Percentiles rank a stretch among this genome's conserved stretches.
These are phyloP conservation scores for Baronia brevicornis DNA, from an alignment of 2,888 invertebrate species.

Conservation along the genomic window DNA sequence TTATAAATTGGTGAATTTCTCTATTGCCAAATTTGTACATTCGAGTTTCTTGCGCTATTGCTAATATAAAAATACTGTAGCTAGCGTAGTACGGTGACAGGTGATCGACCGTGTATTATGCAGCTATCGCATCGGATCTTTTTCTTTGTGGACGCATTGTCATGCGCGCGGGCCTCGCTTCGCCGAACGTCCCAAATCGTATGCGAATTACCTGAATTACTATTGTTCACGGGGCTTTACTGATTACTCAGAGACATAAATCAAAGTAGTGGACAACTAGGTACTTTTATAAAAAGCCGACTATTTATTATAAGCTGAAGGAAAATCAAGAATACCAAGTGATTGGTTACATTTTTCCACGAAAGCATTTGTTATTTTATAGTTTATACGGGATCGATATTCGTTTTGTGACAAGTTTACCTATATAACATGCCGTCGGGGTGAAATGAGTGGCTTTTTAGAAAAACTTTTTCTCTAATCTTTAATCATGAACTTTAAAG, in stretches of 20 bases:
- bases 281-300: conserved; percentile 12
- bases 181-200: conserved; percentile 61
- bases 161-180: conserved; percentile 49
- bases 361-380: too few species aligned
- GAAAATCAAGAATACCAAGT: too few species aligned
- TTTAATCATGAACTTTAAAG: too few species aligned
- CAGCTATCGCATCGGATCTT: conserved; percentile 66
- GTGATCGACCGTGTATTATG: conserved; percentile 65
- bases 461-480: too few species aligned
- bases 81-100: conserved; percentile 29
- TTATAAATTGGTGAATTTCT: too few species aligned
- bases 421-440: too few species aligned
- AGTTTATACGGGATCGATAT: too few species aligned
- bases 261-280: conserved; percentile 15
- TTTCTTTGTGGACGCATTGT: conserved; percentile 58
- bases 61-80: conserved; percentile 19
- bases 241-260: conserved; percentile 35
- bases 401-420: too few species aligned
- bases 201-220: conserved; percentile 50
- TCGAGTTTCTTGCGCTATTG: too few species aligned
- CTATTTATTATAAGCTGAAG: conserved; percentile 12
- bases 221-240: conserved; percentile 38
- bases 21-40: too few species aligned
- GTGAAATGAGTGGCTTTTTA: too few species aligned
- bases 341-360: too few species aligned